These are phyloP conservation scores for Danaus plexippus DNA, from an alignment of 1,140 invertebrate species.

Conservation along the genomic window DNA sequence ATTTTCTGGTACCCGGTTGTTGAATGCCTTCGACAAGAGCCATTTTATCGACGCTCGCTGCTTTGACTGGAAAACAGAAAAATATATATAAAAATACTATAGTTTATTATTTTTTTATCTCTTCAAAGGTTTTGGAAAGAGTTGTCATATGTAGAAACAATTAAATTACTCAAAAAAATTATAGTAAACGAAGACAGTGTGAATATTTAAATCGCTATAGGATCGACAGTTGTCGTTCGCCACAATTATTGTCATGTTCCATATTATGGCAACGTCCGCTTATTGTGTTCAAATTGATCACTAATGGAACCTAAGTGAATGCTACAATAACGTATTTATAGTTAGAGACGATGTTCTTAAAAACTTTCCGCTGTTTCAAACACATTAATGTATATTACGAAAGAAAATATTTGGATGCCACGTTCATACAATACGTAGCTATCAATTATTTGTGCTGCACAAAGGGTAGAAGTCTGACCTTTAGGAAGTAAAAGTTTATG, in stretches of 20 bases:
- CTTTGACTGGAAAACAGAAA: conserved; percentile 87
- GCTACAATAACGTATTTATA: too few species aligned
- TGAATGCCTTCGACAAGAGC: conserved; percentile 97
- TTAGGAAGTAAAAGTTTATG: too few species aligned
- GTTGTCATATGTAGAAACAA: too few species aligned
- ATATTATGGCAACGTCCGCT: conserved; percentile 52
- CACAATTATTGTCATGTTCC: conserved; percentile 38
- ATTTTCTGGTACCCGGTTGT: conserved; percentile 95
- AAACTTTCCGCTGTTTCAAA: too few species aligned
- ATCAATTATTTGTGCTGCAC: too few species aligned
- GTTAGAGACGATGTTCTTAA: too few species aligned
- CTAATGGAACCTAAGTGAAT: conserved; percentile 20
- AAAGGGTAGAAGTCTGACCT: too few species aligned
- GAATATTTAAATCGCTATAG: conserved; percentile 12
- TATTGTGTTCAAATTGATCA: conserved; percentile 49
- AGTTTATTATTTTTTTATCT: conserved; percentile 1
- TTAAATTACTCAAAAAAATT: too few species aligned
- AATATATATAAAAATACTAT: neutral
- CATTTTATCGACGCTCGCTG: conserved; percentile 97
- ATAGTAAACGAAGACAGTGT: neutral
- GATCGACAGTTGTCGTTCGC: conserved; percentile 25
- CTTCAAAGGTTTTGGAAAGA: too few species aligned
- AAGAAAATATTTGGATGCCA: too few species aligned
- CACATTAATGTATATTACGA: too few species aligned
- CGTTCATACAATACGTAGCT: too few species aligned